Evolutionary conservation across 2,888 invertebrate genomes (phyloP).

Genomic region (Euproctis similis): DNA sequence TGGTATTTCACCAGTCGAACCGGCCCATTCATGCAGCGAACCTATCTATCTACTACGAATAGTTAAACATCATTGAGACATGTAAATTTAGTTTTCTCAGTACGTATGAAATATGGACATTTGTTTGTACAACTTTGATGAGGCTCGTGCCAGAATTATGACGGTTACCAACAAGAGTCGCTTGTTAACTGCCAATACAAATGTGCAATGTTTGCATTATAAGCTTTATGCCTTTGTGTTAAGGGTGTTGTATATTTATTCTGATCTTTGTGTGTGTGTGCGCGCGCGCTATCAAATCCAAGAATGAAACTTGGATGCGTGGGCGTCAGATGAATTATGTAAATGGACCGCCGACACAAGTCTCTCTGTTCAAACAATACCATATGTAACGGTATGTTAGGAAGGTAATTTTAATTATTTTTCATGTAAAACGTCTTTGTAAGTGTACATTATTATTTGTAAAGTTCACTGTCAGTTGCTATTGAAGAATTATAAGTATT

Average conservation of each 20-base stretch:
- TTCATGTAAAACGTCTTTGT: too few species aligned
- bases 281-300: slow-evolving; percentile 38
- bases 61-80: too few species aligned
- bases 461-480: too few species aligned
- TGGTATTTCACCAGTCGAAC: too few species aligned
- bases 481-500: too few species aligned
- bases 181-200: slow-evolving; percentile 26
- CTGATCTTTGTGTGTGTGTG: slow-evolving; percentile 22
- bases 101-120: slow-evolving; percentile 11
- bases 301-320: slow-evolving; percentile 42
- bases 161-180: slow-evolving; percentile 32
- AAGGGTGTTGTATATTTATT: slow-evolving; percentile 24
- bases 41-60: too few species aligned
- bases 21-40: too few species aligned
- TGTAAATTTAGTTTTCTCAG: slow-evolving; percentile 9
- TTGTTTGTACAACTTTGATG: too few species aligned
- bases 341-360: slow-evolving; percentile 53
- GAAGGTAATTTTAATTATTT: slow-evolving; percentile 49
- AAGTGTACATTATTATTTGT: slow-evolving; percentile 32
- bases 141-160: slow-evolving; percentile 32
- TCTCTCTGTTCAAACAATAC: slow-evolving; percentile 57
- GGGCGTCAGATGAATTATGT: slow-evolving; percentile 61
- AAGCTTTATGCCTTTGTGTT: slow-evolving; percentile 34
- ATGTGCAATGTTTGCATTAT: slow-evolving; percentile 29
- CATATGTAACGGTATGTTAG: slow-evolving; percentile 60